Evolutionary conservation across 2,113 vertebrate species (phyloP), one percentile per base, ranked within the genome.

Genomic region (Hyperoodon ampullatus): DNA sequence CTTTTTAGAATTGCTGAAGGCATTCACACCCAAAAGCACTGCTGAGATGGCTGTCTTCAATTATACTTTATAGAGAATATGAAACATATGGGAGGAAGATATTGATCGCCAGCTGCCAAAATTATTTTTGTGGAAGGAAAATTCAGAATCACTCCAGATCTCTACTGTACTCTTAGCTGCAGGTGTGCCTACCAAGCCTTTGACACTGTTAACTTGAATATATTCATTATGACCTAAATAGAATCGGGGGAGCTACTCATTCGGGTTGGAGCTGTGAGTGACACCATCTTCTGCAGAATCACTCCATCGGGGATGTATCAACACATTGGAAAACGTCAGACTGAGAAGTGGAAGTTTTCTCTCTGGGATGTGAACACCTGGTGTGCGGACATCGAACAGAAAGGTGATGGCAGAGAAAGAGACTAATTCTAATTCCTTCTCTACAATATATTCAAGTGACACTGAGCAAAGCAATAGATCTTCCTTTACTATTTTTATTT

Each of bases 71-170:
- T 2, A 50, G 82, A 74, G 93, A 78, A 93, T 81, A 21, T 3
- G 47, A 88, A 96, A 75, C 97, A 97, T 92, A 97, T 97, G 97
- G 96, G 86, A 92, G 87, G 78, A 92, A 81, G 97, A 78, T 78
- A 93, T 26, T 71, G 97, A 87, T 95, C 87, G 89, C 93, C 71
- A 80, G 87, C 92, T 97, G 97, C 96, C 96, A 96, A 66, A 83
- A 88, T 74, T 70, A 92, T 88, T 96, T 93, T 35, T 55, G 10
- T 21, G 30, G 89, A 47, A 89, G 77, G 55, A 42, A 63, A 95
- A 85, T 75, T 94, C 94, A 18, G 26, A 80, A 75, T 84, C 42
- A 8, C 74, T 87, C 16, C 83, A 81, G 83, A 53, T 30, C 80
- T 63, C 33, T 9, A 10, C 86, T 53, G 44, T 0, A 26, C 93